These are phyloP conservation scores for Ptilodon capucinus DNA, from an alignment of 2,888 invertebrate species.

Conservation along the genomic window DNA sequence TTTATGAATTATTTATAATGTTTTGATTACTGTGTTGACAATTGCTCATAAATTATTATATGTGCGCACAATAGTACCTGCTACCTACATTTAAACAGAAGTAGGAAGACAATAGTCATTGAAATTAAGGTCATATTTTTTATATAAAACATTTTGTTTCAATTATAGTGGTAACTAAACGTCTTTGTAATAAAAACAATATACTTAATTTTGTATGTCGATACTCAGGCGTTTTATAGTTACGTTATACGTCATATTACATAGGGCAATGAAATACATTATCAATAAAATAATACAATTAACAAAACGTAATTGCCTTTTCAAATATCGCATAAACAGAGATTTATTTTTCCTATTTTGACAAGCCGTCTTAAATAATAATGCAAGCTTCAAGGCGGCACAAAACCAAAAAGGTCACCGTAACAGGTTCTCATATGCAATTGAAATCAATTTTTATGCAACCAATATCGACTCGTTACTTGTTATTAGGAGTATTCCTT, in stretches of 20 bases:
- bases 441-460: constrained; percentile 66
- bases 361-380: constrained; percentile 18
- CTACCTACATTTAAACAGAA: neutral
- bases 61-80: too few relatives aligned
- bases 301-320: constrained; percentile 14
- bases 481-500: constrained; percentile 45
- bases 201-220: too few relatives aligned
- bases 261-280: too few relatives aligned
- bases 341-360: constrained; percentile 15
- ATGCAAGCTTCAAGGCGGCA: constrained; percentile 13
- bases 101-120: neutral
- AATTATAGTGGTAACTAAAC: too few relatives aligned
- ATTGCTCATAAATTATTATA: constrained; percentile 7
- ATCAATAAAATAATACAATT: neutral
- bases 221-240: too few relatives aligned
- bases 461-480: constrained; percentile 56
- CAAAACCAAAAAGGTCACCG: constrained; percentile 62
- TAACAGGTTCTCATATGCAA: constrained; percentile 54
- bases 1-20: constrained; percentile 16
- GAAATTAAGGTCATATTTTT: neutral
- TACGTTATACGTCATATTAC: too few relatives aligned
- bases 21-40: constrained; percentile 15
- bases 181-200: too few relatives aligned
- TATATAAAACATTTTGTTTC: too few relatives aligned
- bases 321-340: constrained; percentile 15